phyloP scores from a whole-genome alignment of 23 tunicate species.

The Styela clava region DNA sequence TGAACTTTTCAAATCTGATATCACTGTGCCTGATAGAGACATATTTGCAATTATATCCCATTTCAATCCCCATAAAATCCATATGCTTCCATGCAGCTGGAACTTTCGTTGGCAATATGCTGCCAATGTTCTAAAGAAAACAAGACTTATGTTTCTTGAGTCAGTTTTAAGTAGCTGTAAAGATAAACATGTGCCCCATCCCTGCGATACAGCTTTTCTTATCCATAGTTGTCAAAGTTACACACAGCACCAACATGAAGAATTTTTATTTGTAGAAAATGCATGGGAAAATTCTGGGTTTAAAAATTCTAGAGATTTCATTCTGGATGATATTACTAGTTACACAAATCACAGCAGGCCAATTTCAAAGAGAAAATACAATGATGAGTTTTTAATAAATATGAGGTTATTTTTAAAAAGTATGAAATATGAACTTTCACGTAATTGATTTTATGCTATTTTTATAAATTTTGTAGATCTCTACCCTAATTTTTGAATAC shows the following conservation, averaged over 20 bases:
- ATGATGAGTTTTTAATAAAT: too few relatives aligned
- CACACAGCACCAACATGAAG: background rate
- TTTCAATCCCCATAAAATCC: conserved; percentile 44
- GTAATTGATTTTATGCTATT: too few relatives aligned
- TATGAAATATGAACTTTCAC: too few relatives aligned
- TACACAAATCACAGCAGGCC: background rate
- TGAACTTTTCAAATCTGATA: conserved; percentile 21
- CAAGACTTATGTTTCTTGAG: background rate
- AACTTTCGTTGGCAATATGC: conserved; percentile 30
- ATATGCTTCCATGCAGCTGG: conserved; percentile 43
- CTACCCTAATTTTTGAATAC: too few relatives aligned
- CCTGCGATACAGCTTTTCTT: background rate
- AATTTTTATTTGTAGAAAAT: background rate
- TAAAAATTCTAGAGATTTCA: background rate
- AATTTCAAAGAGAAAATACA: too few relatives aligned
- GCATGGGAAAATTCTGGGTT: background rate
- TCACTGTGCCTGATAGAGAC: conserved; percentile 48
- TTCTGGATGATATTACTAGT: background rate
- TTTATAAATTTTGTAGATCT: too few relatives aligned
- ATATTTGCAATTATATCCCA: conserved; percentile 33
- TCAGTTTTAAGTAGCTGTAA: background rate
- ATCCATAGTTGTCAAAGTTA: background rate
- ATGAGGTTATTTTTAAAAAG: too few relatives aligned
- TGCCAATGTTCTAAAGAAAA: background rate
- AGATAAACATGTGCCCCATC: background rate